These are phyloP conservation scores for Alligator mississippiensis DNA, from an alignment of 2,113 vertebrate species.

Conservation along the genomic window DNA sequence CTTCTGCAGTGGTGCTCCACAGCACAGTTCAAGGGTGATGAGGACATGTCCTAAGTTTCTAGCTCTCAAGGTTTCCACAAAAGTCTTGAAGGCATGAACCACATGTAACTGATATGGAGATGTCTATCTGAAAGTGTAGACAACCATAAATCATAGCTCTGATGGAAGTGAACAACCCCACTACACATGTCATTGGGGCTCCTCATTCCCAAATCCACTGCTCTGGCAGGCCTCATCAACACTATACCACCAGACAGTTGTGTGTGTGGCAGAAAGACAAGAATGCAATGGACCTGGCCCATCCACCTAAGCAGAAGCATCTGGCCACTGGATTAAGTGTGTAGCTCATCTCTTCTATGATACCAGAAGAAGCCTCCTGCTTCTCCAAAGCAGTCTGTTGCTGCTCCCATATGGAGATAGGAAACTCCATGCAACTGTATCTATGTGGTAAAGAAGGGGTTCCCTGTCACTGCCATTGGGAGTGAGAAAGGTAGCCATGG, in stretches of 20 bases:
- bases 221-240: background rate
- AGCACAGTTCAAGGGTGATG: too few species aligned
- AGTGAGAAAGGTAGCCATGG: background rate
- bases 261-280: background rate
- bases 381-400: background rate
- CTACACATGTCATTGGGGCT: background rate
- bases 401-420: background rate
- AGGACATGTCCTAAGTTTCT: background rate
- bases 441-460: background rate
- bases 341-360: background rate
- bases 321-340: background rate
- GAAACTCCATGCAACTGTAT: background rate
- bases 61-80: background rate
- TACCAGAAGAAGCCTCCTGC: too few species aligned
- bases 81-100: background rate
- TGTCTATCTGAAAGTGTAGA: background rate
- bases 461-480: background rate
- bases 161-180: background rate
- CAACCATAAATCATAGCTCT: background rate
- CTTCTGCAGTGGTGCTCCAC: too few species aligned
- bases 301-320: background rate
- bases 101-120: background rate
- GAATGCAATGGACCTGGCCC: background rate
- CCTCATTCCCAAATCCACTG: background rate
- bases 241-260: fast-evolving